Percentiles rank a stretch among this genome's conserved stretches.
These are phyloP conservation scores for Xyrichtys novacula DNA, from an alignment of 2,797 vertebrate species.

Conservation along the genomic window DNA sequence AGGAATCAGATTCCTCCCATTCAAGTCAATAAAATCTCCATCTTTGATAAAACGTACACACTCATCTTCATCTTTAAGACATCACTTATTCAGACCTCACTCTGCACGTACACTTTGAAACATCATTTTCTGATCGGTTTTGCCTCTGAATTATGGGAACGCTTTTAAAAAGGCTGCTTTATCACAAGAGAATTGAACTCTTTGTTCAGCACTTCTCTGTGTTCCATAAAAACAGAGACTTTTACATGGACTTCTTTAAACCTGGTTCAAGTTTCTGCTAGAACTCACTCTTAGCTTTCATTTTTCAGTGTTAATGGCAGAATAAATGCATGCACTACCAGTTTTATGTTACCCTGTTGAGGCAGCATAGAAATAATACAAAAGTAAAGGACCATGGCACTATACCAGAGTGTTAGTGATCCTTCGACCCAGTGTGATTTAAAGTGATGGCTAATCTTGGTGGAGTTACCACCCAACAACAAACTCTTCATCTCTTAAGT, in stretches of 20 bases:
- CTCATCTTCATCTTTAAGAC: conserved; percentile 31
- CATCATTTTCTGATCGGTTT: not conserved
- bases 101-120: conserved; percentile 44
- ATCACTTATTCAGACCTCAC: conserved; percentile 32
- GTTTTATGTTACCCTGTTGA: conserved; percentile 35
- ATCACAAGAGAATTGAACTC: conserved; percentile 30
- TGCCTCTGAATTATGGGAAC: conserved; percentile 15
- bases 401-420: conserved; percentile 11
- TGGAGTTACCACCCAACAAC: conserved; percentile 11
- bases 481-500: conserved; percentile 27
- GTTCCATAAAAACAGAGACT: conserved; percentile 9
- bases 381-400: conserved; percentile 40
- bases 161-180: conserved; percentile 42
- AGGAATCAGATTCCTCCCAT: conserved; percentile 28
- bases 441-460: conserved; percentile 30
- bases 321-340: conserved; percentile 65
- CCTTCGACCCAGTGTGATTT: conserved; percentile 30
- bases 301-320: conserved; percentile 32
- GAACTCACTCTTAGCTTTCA: conserved; percentile 3
- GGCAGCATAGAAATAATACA: conserved; percentile 55
- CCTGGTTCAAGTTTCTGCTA: conserved; percentile 27
- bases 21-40: conserved; percentile 24
- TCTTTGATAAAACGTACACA: conserved; percentile 37
- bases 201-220: conserved; percentile 34
- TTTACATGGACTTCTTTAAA: not conserved